These are phyloP conservation scores for Gallinago paraguaiae DNA, from an alignment of 2,113 vertebrate species.

Conservation along the genomic window DNA sequence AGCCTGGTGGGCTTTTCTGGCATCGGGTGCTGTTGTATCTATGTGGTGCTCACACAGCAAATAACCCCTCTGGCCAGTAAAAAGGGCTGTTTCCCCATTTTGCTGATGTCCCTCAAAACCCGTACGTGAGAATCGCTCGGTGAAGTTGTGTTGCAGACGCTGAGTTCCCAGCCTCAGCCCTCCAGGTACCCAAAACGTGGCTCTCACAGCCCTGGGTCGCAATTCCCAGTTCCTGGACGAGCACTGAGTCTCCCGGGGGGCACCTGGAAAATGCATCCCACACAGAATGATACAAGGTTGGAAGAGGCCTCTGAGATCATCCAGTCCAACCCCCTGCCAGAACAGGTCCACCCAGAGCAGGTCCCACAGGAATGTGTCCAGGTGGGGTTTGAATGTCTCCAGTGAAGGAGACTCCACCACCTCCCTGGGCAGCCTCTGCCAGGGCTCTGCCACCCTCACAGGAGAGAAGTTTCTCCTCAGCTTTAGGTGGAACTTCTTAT, in stretches of 20 bases:
- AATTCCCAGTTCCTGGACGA: fast-evolving
- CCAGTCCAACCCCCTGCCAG: no score
- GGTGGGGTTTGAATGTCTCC: no score
- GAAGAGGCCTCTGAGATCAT: no score
- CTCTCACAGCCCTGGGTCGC: not conserved
- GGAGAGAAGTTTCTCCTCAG: no score
- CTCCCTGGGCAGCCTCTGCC: no score
- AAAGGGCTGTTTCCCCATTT: not conserved
- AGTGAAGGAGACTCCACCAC: no score
- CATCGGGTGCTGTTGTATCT: not conserved
- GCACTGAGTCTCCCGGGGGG: not conserved
- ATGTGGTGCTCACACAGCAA: not conserved
- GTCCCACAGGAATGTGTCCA: no score
- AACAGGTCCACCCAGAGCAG: no score
- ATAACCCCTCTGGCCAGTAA: not conserved
- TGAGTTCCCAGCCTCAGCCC: fast-evolving
- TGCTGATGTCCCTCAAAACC: not conserved
- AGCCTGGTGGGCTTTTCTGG: not conserved
- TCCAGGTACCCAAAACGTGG: no score
- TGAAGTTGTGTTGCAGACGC: fast-evolving
- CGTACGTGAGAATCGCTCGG: fast-evolving
- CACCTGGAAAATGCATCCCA: not conserved
- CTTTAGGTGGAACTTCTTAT: no score
- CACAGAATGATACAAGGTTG: no score
- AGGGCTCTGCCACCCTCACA: no score